These are phyloP conservation scores for Pachypanchax playfairii DNA, from an alignment of 2,113 vertebrate genomes.

Conservation along the genomic window DNA sequence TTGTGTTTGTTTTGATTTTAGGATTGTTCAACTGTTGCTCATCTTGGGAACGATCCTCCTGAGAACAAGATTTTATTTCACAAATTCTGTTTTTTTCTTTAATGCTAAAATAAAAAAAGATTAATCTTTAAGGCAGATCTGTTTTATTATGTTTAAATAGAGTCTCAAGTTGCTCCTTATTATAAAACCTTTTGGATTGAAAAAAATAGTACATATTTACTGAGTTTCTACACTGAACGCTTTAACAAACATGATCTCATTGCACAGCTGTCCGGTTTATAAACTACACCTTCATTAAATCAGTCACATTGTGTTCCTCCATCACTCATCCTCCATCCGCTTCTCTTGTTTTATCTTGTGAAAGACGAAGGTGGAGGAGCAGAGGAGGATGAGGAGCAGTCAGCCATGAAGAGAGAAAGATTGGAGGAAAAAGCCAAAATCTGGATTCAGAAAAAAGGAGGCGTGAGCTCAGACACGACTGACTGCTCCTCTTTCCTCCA, in stretches of 20 bases:
- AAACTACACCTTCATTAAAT: conserved; percentile 7
- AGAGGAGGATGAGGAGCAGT: conserved; percentile 34
- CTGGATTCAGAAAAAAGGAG: conserved; percentile 49
- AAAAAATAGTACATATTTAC: no score
- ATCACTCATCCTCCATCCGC: not conserved
- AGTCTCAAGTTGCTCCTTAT: no score
- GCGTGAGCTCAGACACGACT: conserved; percentile 67
- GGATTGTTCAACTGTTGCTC: no score
- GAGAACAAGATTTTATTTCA: not conserved
- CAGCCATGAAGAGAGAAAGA: conserved; percentile 50
- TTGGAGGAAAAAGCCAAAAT: conserved; percentile 48
- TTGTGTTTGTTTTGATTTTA: no score
- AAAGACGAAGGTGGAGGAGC: not conserved
- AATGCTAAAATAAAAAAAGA: not conserved
- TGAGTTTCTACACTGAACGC: no score
- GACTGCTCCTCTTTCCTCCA: conserved; percentile 62
- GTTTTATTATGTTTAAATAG: no score
- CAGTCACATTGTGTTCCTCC: no score
- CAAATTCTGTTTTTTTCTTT: not conserved
- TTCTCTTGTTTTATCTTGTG: conserved; percentile 15
- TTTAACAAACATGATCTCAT: no score
- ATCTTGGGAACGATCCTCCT: no score
- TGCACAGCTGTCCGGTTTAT: not conserved
- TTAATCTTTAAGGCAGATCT: no score
- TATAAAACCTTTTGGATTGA: no score